Percentiles rank a stretch among this genome's conserved stretches.
These are phyloP conservation scores for Phrynosoma platyrhinos DNA, from an alignment of 2,113 vertebrate genomes.

Conservation along the genomic window DNA sequence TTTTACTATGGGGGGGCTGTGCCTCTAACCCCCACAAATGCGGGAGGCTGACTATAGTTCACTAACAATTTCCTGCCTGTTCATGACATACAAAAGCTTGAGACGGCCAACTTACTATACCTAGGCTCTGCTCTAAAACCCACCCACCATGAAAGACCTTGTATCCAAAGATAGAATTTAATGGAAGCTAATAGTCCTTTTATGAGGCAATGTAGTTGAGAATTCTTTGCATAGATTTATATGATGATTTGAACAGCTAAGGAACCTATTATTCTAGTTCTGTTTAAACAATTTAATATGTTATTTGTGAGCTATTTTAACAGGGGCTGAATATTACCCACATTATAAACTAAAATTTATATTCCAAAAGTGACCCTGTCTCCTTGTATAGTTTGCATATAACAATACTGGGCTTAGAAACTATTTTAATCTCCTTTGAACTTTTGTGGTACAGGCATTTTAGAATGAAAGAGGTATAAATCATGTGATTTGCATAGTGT, in stretches of 20 bases:
- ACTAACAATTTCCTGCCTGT: too few relatives aligned
- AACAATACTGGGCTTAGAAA: slow-evolving; percentile 50
- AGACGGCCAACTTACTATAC: too few relatives aligned
- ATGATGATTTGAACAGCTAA: neutral
- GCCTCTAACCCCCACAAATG: too few relatives aligned
- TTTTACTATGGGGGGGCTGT: too few relatives aligned
- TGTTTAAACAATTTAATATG: slow-evolving; percentile 43
- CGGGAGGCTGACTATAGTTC: too few relatives aligned
- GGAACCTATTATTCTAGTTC: neutral
- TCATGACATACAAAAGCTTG: too few relatives aligned
- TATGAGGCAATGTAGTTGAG: neutral
- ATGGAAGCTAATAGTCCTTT: too few relatives aligned
- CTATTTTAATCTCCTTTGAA: slow-evolving; percentile 52
- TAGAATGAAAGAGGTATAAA: slow-evolving; percentile 56
- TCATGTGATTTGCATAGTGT: slow-evolving; percentile 53
- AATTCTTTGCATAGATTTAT: neutral
- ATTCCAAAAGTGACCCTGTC: slow-evolving; percentile 36
- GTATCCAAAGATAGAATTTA: too few relatives aligned
- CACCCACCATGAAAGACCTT: too few relatives aligned
- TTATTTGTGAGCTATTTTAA: slow-evolving; percentile 54
- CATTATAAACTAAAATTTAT: neutral
- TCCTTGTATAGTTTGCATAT: neutral
- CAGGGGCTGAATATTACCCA: slow-evolving; percentile 45
- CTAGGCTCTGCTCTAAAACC: too few relatives aligned
- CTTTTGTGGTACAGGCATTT: slow-evolving; percentile 48